A percentile compares a stretch with the other conserved stretches of the same genome.
These are phyloP conservation scores for Achlya flavicornis DNA, from an alignment of 2,888 invertebrate species.

Conservation along the genomic window DNA sequence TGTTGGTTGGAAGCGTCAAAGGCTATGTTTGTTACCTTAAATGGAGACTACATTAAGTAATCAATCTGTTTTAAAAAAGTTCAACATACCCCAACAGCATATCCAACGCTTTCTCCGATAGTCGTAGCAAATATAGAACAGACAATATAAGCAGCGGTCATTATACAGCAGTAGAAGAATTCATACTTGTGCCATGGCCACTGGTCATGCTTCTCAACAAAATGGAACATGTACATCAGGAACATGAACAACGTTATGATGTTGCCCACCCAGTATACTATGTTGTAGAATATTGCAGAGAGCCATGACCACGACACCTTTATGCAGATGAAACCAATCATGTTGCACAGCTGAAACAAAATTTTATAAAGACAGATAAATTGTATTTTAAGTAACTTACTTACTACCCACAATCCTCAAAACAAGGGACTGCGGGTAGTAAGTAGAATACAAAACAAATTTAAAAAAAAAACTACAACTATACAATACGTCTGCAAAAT, in stretches of 20 bases:
- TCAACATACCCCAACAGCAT: slow-evolving; percentile 89
- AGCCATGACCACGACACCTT: slow-evolving; percentile 85
- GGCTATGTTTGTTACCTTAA: too few relatives aligned
- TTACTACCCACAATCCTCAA: too few relatives aligned
- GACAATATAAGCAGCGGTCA: slow-evolving; percentile 88
- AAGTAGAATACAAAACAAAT: too few relatives aligned
- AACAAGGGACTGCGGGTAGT: too few relatives aligned
- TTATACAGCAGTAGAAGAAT: slow-evolving; percentile 87
- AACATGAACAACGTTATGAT: slow-evolving; percentile 90
- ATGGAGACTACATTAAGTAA: too few relatives aligned
- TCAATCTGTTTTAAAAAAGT: neutral
- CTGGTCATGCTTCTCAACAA: slow-evolving; percentile 91
- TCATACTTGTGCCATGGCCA: slow-evolving; percentile 94
- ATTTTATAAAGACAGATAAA: too few relatives aligned
- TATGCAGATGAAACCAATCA: slow-evolving; percentile 92
- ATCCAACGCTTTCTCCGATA: slow-evolving; percentile 82
- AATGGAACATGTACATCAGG: slow-evolving; percentile 90
- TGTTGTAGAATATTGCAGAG: slow-evolving; percentile 89
- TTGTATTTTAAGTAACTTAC: too few relatives aligned
- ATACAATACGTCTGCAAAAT: too few relatives aligned
- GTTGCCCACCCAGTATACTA: slow-evolving; percentile 91
- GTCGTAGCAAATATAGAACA: slow-evolving; percentile 89
- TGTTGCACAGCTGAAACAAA: slow-evolving; percentile 85
- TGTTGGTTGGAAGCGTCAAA: too few relatives aligned
- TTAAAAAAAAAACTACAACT: too few relatives aligned